A percentile compares a stretch with the other conserved stretches of the same genome.
phyloP scores from a whole-genome alignment of 1,140 invertebrate genomes.

The Apis dorsata region DNA sequence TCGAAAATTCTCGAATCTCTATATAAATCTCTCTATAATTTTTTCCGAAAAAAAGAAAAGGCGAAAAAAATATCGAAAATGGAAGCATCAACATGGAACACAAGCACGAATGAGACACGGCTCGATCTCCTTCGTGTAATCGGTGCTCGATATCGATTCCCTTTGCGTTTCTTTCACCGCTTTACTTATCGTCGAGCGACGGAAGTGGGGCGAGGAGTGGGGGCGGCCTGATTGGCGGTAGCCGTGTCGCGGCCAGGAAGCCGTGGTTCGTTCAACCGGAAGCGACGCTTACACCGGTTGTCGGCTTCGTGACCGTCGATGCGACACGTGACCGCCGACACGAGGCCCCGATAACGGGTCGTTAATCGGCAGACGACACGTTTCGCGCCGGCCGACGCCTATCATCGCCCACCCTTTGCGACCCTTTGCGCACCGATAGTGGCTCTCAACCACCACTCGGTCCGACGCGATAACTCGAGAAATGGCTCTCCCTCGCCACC shows the following conservation, averaged over 20 bases:
- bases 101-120: no score
- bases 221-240: conserved; percentile 2
- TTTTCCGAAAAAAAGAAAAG: no score
- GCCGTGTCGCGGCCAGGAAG: conserved; percentile 58
- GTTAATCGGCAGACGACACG: conserved; percentile 27
- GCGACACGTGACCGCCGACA: conserved; percentile 57
- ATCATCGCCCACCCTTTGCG: background rate
- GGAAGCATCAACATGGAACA: no score
- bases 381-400: background rate
- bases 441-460: no score
- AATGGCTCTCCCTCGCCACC: no score
- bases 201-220: conserved; percentile 53
- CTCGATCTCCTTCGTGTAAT: no score
- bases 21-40: no score
- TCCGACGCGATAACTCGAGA: no score
- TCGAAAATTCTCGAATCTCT: no score
- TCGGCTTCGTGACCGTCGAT: conserved; percentile 61
- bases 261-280: conserved; percentile 73
- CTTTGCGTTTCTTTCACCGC: conserved; percentile 13
- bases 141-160: background rate
- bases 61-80: no score
- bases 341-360: conserved; percentile 45
- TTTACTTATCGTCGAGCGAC: conserved; percentile 51
- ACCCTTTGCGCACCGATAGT: background rate
- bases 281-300: conserved; percentile 69